These are phyloP conservation scores for Platerodrilus igneus DNA, from an alignment of 2,888 invertebrate species.

Conservation along the genomic window DNA sequence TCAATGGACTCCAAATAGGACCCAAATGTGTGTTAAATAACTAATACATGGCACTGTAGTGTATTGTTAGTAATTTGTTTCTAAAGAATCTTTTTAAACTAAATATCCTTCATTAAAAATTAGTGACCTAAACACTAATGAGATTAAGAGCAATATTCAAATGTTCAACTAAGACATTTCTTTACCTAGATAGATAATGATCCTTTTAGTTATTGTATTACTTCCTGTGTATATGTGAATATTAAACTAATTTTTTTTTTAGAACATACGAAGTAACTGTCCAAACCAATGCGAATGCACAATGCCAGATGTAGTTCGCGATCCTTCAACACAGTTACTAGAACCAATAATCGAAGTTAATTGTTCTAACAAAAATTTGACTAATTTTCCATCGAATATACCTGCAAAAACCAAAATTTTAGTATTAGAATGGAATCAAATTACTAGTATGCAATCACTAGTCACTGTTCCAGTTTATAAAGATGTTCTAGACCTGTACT, in stretches of 20 bases:
- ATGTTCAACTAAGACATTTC: not conserved
- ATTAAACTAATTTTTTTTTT: conserved; percentile 14
- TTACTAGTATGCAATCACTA: conserved; percentile 58
- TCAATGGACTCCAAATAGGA: too few species aligned
- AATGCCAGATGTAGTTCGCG: conserved; percentile 60
- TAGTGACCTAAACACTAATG: too few species aligned
- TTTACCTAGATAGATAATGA: not conserved
- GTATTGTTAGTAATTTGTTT: too few species aligned
- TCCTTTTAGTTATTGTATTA: not conserved
- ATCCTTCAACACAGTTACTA: conserved; percentile 38
- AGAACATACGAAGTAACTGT: conserved; percentile 51
- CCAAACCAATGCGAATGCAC: conserved; percentile 58
- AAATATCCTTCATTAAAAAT: too few species aligned
- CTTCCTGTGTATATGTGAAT: not conserved
- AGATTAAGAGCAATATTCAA: too few species aligned
- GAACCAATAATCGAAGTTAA: conserved; percentile 64
- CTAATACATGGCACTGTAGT: too few species aligned
- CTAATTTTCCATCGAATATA: conserved; percentile 56
- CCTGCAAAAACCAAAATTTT: conserved; percentile 65
- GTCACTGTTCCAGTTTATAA: conserved; percentile 63
- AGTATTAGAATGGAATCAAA: conserved; percentile 59
- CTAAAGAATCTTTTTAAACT: too few species aligned
- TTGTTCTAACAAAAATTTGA: conserved; percentile 57
- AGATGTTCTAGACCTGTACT: conserved; percentile 65
- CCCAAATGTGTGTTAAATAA: too few species aligned